Evolutionary conservation across 2,888 invertebrate species (phyloP).

Genomic region (Palloptera scutellata): DNA sequence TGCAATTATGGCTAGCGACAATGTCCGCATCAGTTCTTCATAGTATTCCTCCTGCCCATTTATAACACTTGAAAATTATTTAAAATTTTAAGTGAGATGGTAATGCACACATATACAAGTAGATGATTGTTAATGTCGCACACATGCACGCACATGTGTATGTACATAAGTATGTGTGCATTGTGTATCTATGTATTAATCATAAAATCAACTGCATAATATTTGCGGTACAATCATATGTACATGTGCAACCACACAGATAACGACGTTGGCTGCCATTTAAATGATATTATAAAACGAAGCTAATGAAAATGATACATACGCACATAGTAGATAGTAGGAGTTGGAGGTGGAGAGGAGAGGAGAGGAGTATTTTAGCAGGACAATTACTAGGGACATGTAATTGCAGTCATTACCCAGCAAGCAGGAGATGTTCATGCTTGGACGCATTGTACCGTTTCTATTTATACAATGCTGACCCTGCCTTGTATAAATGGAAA

Average conservation of each 20-base stretch:
- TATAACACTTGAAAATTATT: too few relatives aligned
- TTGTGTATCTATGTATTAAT: background rate
- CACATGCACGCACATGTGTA: background rate
- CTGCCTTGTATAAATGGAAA: too few relatives aligned
- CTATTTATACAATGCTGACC: too few relatives aligned
- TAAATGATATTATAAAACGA: conserved; percentile 27
- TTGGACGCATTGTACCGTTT: too few relatives aligned
- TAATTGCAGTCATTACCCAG: background rate
- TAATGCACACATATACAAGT: background rate
- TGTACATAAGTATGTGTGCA: background rate
- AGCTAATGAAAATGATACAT: conserved; percentile 28
- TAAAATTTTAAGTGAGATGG: too few relatives aligned
- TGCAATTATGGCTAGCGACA: too few relatives aligned
- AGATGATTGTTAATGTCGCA: background rate
- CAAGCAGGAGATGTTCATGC: too few relatives aligned
- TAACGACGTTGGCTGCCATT: background rate
- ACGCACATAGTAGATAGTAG: background rate
- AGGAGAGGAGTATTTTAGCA: background rate
- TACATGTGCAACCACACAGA: too few relatives aligned
- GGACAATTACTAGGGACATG: conserved; percentile 16
- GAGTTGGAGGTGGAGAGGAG: background rate
- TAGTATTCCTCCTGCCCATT: too few relatives aligned
- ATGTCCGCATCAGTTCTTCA: too few relatives aligned
- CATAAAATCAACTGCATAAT: background rate
- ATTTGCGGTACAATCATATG: too few relatives aligned